Base-by-base conservation (phyloP, 2,888 invertebrate genomes). In the Melanotus villosus region DNA sequence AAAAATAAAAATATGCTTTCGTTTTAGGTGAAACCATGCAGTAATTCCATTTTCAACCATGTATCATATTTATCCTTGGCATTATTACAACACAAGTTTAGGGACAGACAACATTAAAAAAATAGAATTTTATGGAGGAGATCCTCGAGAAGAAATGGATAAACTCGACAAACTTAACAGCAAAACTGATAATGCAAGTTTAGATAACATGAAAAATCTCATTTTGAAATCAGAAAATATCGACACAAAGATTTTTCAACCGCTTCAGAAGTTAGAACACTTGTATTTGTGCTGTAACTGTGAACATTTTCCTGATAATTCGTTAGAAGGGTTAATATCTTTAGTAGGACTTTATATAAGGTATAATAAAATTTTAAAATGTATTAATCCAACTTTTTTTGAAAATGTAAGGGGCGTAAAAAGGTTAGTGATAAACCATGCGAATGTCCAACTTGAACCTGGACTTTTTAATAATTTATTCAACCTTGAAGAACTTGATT, bases 401-500 rank as follows among this genome's bases (percentile, higher is more conserved):
- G 38, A 38, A 23, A 58, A 34, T 12, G 9, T 50, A 12, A 47
- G 36, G 10, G 6, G 9, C 26, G 30, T 65, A 30, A 65, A 36
- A 18, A 65, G 32, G 12, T 38, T 65, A n/a, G 32, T 50, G 1
- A 58, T 65, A 12, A 65, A 50, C 14, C 38, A 58, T 21, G 21
- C 36, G 1, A 36, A 50, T 30, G 16, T 58, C 4, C 36, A 10
- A 18, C 36, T 56, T 5, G 21, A 47, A 52, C 50, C 57, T 6
- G 45, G 58, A 19, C 5, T 21, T 12, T 50, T 65, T 26, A 36
- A 58, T 26, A 34, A 38, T 2, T 14, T 65, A 2, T 5, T 4
- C 5, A 10, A n/a, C 1, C 50, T 65, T 2, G 65, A 65, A 38
- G 65, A 65, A 7, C 30, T 65, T 16, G 65, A 65, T 14, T 50